A percentile compares a stretch with the other conserved stretches of the same genome.
Evolutionary conservation across 2,113 vertebrate species (phyloP).

Genomic region (Coracopsis vasa): DNA sequence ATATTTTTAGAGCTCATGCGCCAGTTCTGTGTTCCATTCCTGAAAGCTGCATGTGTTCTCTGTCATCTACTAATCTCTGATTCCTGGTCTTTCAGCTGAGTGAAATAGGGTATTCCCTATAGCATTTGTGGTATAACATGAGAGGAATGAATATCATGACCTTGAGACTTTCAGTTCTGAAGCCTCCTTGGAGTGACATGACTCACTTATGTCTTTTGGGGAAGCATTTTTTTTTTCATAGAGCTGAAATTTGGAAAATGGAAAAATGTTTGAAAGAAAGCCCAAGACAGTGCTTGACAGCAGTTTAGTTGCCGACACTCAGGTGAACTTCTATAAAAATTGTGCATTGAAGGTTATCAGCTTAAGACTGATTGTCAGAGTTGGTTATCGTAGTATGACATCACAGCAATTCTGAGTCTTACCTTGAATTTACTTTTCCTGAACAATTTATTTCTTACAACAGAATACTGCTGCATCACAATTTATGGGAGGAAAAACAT

Average conservation of each 20-base stretch:
- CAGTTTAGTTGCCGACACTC: background rate
- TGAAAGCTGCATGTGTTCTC: background rate
- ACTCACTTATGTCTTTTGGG: background rate
- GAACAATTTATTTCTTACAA: background rate
- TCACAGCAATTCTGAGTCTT: background rate
- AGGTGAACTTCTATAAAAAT: background rate
- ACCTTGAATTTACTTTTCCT: background rate
- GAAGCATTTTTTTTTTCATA: background rate
- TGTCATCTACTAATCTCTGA: background rate
- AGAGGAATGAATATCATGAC: background rate
- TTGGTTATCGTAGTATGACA: background rate
- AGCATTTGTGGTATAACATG: background rate
- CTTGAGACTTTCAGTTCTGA: background rate
- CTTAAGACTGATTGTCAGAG: background rate
- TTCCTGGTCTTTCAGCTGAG: background rate
- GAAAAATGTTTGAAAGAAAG: background rate
- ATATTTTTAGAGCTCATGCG: background rate
- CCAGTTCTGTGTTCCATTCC: background rate
- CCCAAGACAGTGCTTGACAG: background rate
- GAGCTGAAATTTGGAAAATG: background rate
- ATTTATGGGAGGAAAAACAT: background rate
- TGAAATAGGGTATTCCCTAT: background rate
- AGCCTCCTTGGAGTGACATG: background rate
- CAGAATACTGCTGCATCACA: background rate
- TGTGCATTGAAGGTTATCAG: background rate